Conservation (phyloP, 2,797 vertebrate species). For the Brotula barbata region DNA sequence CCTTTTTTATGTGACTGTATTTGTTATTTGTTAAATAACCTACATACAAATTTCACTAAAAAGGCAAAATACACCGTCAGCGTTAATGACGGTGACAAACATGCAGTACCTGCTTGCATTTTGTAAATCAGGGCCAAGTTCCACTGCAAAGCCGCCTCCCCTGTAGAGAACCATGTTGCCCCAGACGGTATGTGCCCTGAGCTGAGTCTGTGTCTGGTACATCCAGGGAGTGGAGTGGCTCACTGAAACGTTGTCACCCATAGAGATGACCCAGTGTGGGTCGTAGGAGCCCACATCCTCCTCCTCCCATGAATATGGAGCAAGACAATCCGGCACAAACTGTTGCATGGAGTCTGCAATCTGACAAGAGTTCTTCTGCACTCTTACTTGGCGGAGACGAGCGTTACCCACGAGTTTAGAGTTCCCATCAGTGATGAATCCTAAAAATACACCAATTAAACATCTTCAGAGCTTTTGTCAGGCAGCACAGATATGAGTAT, state of each 20-base stretch:
- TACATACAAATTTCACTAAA: too few relatives aligned
- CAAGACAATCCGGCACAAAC: slow-evolving; percentile 72
- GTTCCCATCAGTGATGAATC: slow-evolving; percentile 96
- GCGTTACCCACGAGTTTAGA: slow-evolving; percentile 89
- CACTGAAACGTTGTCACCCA: slow-evolving; percentile 47
- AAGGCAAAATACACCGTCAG: slow-evolving; percentile 62
- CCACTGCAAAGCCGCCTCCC: slow-evolving; percentile 86
- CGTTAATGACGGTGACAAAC: too few relatives aligned
- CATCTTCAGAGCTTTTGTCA: not conserved
- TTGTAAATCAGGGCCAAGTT: slow-evolving; percentile 80
- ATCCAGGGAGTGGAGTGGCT: slow-evolving; percentile 76
- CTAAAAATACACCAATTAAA: slow-evolving; percentile 64
- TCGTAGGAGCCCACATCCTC: slow-evolving; percentile 85
- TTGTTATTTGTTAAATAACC: too few relatives aligned
- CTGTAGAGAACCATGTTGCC: slow-evolving; percentile 82
- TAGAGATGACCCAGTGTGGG: slow-evolving; percentile 80
- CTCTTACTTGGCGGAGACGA: slow-evolving; percentile 88
- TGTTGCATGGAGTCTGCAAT: slow-evolving; percentile 63
- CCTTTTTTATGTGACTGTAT: too few relatives aligned
- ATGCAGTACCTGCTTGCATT: slow-evolving; percentile 89
- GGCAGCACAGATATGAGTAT: too few relatives aligned
- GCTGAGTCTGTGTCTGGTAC: slow-evolving; percentile 83
- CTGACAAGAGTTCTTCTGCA: slow-evolving; percentile 78
- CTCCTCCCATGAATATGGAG: slow-evolving; percentile 82
- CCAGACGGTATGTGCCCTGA: slow-evolving; percentile 80